Conservation (phyloP, 2,113 vertebrate genomes). For the Oreocharis arfaki region DNA sequence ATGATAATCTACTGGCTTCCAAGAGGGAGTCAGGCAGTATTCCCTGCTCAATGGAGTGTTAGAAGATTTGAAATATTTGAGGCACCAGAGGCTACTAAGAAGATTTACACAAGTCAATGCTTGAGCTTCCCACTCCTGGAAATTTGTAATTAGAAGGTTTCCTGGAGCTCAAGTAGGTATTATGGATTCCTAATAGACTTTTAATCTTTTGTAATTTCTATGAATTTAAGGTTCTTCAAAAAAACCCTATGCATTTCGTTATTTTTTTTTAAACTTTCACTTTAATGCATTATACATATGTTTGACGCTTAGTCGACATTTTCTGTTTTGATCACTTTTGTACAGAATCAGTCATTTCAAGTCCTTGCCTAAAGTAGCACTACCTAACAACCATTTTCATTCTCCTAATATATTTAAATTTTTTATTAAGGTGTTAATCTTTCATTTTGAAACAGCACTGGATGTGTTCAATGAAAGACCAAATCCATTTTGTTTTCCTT, state of each 20-base stretch:
- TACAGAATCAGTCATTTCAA: not conserved
- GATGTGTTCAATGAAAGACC: not conserved
- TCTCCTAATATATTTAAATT: not conserved
- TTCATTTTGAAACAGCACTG: not conserved
- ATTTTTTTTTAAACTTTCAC: not conserved
- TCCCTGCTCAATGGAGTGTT: conserved; percentile 1
- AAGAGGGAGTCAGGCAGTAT: not conserved
- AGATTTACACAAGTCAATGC: not conserved
- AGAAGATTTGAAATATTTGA: conserved; percentile 10
- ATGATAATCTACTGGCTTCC: conserved; percentile 27
- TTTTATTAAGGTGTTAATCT: not conserved
- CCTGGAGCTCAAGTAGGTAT: not conserved
- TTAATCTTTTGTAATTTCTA: not conserved
- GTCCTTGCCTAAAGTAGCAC: not conserved
- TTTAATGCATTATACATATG: not conserved
- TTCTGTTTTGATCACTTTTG: not conserved
- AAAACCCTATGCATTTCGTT: not conserved
- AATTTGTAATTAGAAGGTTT: not conserved
- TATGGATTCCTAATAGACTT: not conserved
- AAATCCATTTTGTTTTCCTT: not conserved
- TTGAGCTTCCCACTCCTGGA: not conserved
- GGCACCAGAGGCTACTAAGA: not conserved
- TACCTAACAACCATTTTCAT: not conserved
- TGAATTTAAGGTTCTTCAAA: not conserved
- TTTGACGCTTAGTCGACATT: not conserved